A percentile compares a stretch with the other conserved stretches of the same genome.
Evolutionary conservation across 2,797 vertebrate species (phyloP).

Genomic region (Poeciliopsis paucimaculata): DNA sequence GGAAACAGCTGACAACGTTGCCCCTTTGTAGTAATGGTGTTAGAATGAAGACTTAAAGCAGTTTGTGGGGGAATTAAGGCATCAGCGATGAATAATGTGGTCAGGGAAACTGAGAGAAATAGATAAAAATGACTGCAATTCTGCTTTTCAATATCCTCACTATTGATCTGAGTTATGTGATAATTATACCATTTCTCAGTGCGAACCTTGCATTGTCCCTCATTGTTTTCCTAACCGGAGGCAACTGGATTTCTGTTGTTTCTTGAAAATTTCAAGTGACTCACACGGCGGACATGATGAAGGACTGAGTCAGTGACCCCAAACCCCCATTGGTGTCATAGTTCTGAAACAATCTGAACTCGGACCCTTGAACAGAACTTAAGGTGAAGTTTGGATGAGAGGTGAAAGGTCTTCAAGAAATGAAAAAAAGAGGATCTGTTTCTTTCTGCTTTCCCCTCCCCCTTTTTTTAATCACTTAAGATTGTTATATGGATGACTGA

Average conservation of each 20-base stretch:
- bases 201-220: background rate
- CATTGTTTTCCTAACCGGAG: background rate
- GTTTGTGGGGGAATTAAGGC: background rate
- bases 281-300: background rate
- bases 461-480: background rate
- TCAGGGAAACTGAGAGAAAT: background rate
- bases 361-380: background rate
- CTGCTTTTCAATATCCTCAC: background rate
- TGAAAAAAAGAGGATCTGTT: background rate
- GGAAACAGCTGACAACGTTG: conserved; percentile 16
- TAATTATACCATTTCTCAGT: background rate
- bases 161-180: background rate
- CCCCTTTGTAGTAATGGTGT: conserved; percentile 25
- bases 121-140: background rate
- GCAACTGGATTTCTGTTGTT: background rate
- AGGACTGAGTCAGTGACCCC: background rate
- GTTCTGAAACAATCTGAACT: background rate
- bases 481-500: background rate
- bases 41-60: conserved; percentile 1
- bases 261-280: background rate
- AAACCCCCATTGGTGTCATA: background rate
- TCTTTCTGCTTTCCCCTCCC: background rate
- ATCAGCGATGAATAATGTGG: background rate
- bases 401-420: background rate
- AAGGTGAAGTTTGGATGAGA: background rate